phyloP scores from a whole-genome alignment of 2,888 invertebrate genomes.

The Caradrina kadenii region DNA sequence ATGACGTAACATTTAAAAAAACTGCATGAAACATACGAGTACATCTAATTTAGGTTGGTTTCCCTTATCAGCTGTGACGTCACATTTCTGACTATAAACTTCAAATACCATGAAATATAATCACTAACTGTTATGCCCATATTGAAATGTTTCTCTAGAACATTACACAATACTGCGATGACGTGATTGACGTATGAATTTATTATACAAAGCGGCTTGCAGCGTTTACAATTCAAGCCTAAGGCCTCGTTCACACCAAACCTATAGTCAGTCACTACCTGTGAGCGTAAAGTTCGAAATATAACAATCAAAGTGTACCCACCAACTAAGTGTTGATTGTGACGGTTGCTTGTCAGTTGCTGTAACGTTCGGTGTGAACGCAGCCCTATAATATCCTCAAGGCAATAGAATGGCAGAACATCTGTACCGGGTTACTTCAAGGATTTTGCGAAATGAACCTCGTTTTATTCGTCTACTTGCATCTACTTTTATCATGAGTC shows the following conservation, averaged over 20 bases:
- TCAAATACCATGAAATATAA: conserved; percentile 46
- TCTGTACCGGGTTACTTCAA: conserved; percentile 67
- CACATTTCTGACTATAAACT: conserved; percentile 20
- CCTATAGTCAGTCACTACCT: neutral
- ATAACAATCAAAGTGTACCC: neutral
- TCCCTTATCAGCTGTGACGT: conserved; percentile 35
- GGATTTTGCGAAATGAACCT: conserved; percentile 71
- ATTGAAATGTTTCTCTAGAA: conserved; percentile 50
- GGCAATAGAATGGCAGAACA: conserved; percentile 80
- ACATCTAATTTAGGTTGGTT: neutral
- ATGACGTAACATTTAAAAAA: neutral
- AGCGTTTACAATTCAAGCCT: conserved; percentile 72
- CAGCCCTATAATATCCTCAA: conserved; percentile 76
- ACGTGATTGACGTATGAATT: conserved; percentile 68
- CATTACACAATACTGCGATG: conserved; percentile 59
- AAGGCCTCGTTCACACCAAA: conserved; percentile 28
- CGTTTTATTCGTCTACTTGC: conserved; percentile 34
- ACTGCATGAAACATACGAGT: neutral
- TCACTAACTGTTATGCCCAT: conserved; percentile 20
- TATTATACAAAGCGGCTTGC: conserved; percentile 49
- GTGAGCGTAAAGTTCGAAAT: neutral
- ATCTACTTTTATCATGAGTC: conserved; percentile 44
- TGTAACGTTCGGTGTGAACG: neutral
- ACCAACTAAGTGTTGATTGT: neutral
- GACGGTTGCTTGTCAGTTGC: no score